A percentile compares a stretch with the other conserved stretches of the same genome.
These are phyloP conservation scores for Sebastes fasciatus DNA, from an alignment of 2,113 vertebrate species.

Conservation along the genomic window DNA sequence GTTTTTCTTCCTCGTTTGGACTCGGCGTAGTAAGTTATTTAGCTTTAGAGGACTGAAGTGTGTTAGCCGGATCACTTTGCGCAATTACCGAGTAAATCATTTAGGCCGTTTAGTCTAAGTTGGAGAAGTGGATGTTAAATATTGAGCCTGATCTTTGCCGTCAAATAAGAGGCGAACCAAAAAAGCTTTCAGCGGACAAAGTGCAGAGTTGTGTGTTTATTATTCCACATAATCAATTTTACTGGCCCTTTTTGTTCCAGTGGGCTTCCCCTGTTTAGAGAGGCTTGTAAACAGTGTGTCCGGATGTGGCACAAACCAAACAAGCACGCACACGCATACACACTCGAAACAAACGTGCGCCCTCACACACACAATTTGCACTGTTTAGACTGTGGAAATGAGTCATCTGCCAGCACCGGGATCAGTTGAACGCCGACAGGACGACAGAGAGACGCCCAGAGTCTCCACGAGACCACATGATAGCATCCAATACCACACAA, in stretches of 20 bases:
- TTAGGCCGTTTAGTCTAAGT: slow-evolving; percentile 26
- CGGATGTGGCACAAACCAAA: slow-evolving; percentile 79
- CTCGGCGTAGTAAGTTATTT: slow-evolving; percentile 28
- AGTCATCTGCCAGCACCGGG: slow-evolving; percentile 70
- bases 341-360: slow-evolving; percentile 6
- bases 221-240: slow-evolving; percentile 71
- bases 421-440: slow-evolving; percentile 63
- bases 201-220: slow-evolving; percentile 66
- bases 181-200: slow-evolving; percentile 45
- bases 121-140: slow-evolving; percentile 32
- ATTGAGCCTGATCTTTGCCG: slow-evolving; percentile 33
- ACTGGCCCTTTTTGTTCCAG: slow-evolving; percentile 68
- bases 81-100: slow-evolving; percentile 39
- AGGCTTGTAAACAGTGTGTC: slow-evolving; percentile 76
- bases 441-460: slow-evolving; percentile 66
- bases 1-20: slow-evolving; percentile 18
- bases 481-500: slow-evolving; percentile 47
- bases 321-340: slow-evolving; percentile 41
- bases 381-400: slow-evolving; percentile 78
- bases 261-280: slow-evolving; percentile 79
- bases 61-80: slow-evolving; percentile 40
- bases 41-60: slow-evolving; percentile 27
- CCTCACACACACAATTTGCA: slow-evolving; percentile 39
- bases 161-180: slow-evolving; percentile 35
- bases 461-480: slow-evolving; percentile 55